Base-by-base conservation (phyloP, 2,113 vertebrate species). In the Loxodonta africana region DNA sequence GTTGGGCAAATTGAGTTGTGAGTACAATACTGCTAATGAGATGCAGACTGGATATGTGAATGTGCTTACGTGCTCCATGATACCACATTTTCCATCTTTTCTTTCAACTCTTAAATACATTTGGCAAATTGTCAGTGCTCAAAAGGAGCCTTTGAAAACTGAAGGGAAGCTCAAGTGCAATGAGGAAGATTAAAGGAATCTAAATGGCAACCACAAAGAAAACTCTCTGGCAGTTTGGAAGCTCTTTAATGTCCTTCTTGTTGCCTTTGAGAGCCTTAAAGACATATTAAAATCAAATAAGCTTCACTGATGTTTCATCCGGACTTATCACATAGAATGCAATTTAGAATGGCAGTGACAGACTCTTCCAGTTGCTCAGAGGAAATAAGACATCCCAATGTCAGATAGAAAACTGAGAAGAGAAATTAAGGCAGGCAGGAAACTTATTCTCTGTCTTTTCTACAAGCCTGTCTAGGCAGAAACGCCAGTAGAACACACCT, bases 201-300 rank as follows among this genome's bases (percentile, higher is more conserved):
- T 71, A 97, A 94, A 41, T 53, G 87, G 69, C 91, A 86, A 51
- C 71, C 83, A 93, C 91, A 97, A 88, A 94, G 88, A 84, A 83
- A 82, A 80, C 78, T 73, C 76, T 88, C 67, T 97, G 76, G 82
- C 48, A 63, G 78, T 21, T 80, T 94, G 62, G 82, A 97, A 85
- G 77, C 30, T 51, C 78, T 91, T 86, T 71, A 91, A 94, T 77
- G 73, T 74, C 65, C 78, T 91, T 86, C 95, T 95, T 91, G 73
- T 87, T 78, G 83, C 60, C 82, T 95, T 88, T 83, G 67, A 89
- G 71, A 81, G 37, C 87, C 85, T 92, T 94, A 83, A 83, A 96
- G 77, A 86, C 20, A 15, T 87, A 15, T 87, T 96, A 77, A 94
- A 93, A 85, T 92, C 90, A 92, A 93, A 96, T 92, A 83, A 63